Percentiles rank a stretch among this genome's conserved stretches.
phyloP scores from a whole-genome alignment of 2,888 invertebrate species.

The Nomada flava region DNA sequence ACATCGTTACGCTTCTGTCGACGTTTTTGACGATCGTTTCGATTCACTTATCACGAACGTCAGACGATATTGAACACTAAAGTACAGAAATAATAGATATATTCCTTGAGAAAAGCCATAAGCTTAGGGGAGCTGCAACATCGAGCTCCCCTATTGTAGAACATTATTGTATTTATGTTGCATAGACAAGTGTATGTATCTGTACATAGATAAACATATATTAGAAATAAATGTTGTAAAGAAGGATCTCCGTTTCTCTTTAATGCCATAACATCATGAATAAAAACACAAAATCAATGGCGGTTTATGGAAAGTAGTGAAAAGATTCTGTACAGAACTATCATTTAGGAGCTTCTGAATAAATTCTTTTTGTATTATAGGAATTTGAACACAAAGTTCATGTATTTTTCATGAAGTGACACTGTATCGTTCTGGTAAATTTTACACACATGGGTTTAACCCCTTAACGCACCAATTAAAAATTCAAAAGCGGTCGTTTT shows the following conservation, averaged over 20 bases:
- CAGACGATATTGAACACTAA: conserved; percentile 19
- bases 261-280: neutral
- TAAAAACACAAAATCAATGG: neutral
- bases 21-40: conserved; percentile 24
- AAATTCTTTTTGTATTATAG: too few species aligned
- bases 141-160: conserved; percentile 48
- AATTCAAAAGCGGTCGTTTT: too few species aligned
- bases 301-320: too few species aligned
- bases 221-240: conserved; percentile 77
- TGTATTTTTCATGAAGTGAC: too few species aligned
- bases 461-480: too few species aligned
- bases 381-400: too few species aligned
- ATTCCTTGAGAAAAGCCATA: conserved; percentile 36
- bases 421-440: too few species aligned
- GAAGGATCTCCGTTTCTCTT: conserved; percentile 28
- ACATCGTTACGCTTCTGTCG: conserved; percentile 45
- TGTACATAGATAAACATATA: conserved; percentile 72
- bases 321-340: too few species aligned
- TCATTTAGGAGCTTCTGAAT: too few species aligned
- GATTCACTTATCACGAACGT: conserved; percentile 3
- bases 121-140: conserved; percentile 28
- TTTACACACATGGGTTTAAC: too few species aligned
- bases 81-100: conserved; percentile 19
- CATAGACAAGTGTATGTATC: conserved; percentile 67
- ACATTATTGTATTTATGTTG: conserved; percentile 65